Base-by-base conservation (phyloP, 2,797 vertebrate genomes). In the Periophthalmus magnuspinnatus region DNA sequence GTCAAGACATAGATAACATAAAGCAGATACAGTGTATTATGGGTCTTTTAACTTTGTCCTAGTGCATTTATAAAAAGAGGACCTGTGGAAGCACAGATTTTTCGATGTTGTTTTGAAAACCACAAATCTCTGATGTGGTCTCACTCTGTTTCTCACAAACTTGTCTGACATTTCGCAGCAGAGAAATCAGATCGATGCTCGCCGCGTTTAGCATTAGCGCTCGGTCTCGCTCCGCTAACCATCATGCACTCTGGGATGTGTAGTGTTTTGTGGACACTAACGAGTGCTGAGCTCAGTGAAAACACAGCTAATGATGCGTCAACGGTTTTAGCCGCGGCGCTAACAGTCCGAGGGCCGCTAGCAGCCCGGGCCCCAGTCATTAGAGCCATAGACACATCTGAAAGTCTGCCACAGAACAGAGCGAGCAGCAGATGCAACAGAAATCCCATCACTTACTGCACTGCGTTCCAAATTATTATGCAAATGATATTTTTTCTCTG, bases 231-330 rank as follows among this genome's bases (percentile, higher is more conserved):
- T 68, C 16, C 76, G 36, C 69, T 54, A 74, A 58, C 54, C 8
- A 33, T 21, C 57, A 50, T 17, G 56, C 61, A 52, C 52, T 33
- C 28, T 71, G 62, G 66, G 55, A 65, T 45, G 38, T 50, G 72
- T 36, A 73, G 64, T 78, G 75, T 81, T 61, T 70, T 81, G 77
- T 67, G 59, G 55, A 52, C 17, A 9, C 81, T 89, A 91, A 90
- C 84, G 81, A 84, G 75, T 70, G 80, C 84, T 87, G 79, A 88
- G 80, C 77, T 34, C 75, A 74, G 76, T 75, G 80, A 77, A 81
- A 76, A 84, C 79, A 72, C 38, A 0, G 64, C 81, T 89, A 91
- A 90, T 82, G 86, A 90, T 83, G 86, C 72, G 5, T 82, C 75
- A 36, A 75, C 82, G 72, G 60, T 5, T 59, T 61, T 21, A 21